Percentiles rank a stretch among this genome's conserved stretches.
Conservation (phyloP, 2,888 invertebrate species). For the Temnothorax ravouxi region DNA sequence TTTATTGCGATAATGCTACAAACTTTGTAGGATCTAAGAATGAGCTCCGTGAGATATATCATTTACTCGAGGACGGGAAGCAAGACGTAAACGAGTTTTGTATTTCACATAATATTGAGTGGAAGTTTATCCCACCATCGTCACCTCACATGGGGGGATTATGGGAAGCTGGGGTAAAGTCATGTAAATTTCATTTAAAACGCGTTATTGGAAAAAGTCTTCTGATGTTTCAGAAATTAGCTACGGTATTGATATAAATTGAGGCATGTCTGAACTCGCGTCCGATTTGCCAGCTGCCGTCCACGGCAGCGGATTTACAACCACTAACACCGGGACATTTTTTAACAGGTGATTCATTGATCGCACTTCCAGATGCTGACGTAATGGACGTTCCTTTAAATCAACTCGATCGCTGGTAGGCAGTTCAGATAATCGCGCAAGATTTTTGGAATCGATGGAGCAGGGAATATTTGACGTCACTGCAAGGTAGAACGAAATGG, state of each 20-base stretch:
- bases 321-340: too few species aligned
- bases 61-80: fast-evolving
- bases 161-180: slow-evolving; percentile 15
- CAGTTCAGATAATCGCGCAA: too few species aligned
- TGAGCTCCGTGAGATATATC: not conserved
- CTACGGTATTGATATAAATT: not conserved
- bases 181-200: not conserved
- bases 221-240: not conserved
- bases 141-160: not conserved
- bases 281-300: not conserved
- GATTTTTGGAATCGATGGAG: too few species aligned
- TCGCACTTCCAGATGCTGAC: too few species aligned
- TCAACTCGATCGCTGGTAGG: too few species aligned
- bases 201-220: not conserved
- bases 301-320: too few species aligned
- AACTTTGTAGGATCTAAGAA: not conserved
- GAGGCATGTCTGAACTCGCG: not conserved
- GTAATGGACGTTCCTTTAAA: too few species aligned
- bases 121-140: not conserved
- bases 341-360: too few species aligned
- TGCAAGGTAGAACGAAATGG: too few species aligned
- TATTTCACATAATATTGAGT: not conserved
- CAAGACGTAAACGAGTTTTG: not conserved
- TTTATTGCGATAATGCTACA: not conserved
- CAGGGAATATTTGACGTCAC: too few species aligned